These are phyloP conservation scores for Pygoscelis antarcticus DNA, from an alignment of 2,113 vertebrate species.

Conservation along the genomic window DNA sequence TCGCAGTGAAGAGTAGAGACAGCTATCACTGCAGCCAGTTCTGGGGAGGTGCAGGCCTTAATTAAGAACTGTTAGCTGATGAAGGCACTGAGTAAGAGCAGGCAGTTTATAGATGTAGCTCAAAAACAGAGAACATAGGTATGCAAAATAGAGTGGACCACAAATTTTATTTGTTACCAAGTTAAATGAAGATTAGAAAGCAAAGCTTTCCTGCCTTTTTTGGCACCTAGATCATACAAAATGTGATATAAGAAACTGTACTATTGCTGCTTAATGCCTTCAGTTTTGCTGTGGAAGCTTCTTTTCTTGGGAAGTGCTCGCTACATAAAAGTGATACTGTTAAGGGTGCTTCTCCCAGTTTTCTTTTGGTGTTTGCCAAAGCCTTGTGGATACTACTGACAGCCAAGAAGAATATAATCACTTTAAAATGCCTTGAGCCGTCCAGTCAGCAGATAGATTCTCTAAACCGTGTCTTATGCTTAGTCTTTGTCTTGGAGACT, in stretches of 20 bases:
- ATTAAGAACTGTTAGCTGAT: constrained; percentile 23
- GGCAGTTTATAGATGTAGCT: neutral
- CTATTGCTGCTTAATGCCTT: neutral
- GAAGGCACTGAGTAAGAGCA: neutral
- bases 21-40: neutral
- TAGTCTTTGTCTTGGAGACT: neutral
- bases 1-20: neutral
- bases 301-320: neutral
- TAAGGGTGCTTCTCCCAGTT: neutral
- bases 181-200: neutral
- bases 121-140: neutral
- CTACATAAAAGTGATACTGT: neutral
- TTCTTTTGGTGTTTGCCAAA: neutral
- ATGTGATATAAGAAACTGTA: neutral
- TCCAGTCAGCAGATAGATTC: neutral
- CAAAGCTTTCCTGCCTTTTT: neutral
- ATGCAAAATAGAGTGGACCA: neutral
- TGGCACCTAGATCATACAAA: neutral
- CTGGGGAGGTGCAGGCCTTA: neutral
- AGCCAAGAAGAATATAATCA: neutral
- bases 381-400: neutral
- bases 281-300: neutral
- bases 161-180: neutral
- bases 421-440: neutral
- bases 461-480: neutral